Base-by-base conservation (phyloP, 2,797 vertebrate genomes). In the Potorous gilbertii region DNA sequence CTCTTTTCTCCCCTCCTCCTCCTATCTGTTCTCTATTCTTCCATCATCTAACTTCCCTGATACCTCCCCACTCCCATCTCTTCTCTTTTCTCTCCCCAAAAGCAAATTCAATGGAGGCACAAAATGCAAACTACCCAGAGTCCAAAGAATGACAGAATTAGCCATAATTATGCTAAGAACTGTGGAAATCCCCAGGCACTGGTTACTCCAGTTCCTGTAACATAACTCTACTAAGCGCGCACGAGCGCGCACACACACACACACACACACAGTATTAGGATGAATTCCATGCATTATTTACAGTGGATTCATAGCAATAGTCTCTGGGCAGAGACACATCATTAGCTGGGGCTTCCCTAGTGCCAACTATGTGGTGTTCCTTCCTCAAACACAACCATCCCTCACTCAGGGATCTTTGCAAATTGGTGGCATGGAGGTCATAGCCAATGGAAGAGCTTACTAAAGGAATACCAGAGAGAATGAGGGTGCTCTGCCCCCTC, bases 111-210 rank as follows among this genome's bases (percentile, higher is more conserved):
- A 93, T 55, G 50, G 74, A 92, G 91, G 91, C 91, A 91, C 55
- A 21, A 2, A 62, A 62, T 31, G 27, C 31, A 40, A 0, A 4
- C 9, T 57, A 55, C 9, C 18, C 90, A 89, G 14, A 89, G 90
- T 21, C 28, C 55, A 56, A 92, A 34, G 81, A 18, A 27, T 74
- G 96, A 93, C 92, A 62, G 87, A 66, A 34, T n/a, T 92, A 93
- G 90, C 93, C 89, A 54, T 27, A 94, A 34, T n/a, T 10, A 5
- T n/a, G 90, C 93, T 92, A 56, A 54, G 59, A 74, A 40, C 91
- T 96, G 94, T 27, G 98, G 98, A 98, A 98, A 98, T 97, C 92
- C 98, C 98, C 97, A 92, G 91, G 57, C 92, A 93, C 94, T 97
- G 95, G 66, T 92, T 94, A 93, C 96, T 97, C 94, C 95, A 95